Base-by-base conservation (phyloP, 2,797 vertebrate species). In the Sardinella longiceps region DNA sequence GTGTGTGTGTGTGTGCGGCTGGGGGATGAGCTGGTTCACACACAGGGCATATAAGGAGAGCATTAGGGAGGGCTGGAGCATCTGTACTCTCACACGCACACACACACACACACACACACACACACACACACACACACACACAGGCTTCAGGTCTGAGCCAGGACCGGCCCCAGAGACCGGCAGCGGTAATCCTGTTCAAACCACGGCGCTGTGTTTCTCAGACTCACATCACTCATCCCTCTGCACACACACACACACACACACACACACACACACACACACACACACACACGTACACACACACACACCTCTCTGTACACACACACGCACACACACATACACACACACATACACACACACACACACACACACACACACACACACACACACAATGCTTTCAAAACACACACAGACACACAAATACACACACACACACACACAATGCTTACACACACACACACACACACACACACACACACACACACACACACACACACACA, bases 161-260 rank as follows among this genome's bases (percentile, higher is more conserved):
- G 70, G 70, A 77, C 18, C 4, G 43, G 6, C 70, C 70, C 70
- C 70, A 43, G 70, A 77, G 70, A 77, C 70, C 70, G 37, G 1
- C 70, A 5, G 1, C 70, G 1, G 28, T 77, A 77, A 77, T 77
- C 70, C 70, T 20, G 70, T 20, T 23, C 33, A 77, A 77, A 77
- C 70, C 70, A 39, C 70, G 33, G 70, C 4, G 15, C 70, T 77
- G 70, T 77, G 70, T 77, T 77, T 77, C 70, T 43, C 70, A 77
- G 9, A 39, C 91, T 92, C 88, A 89, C 15, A 87, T 92, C 92
- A 91, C 90, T 90, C 93, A 92, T 92, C 90, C 91, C 93, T 91
- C 84, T 90, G 89, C 90, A 90, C 91, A 89, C 89, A 91, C 91
- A 90, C 89, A 87, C 85, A 89, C 88, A 89, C 90, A 92, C 86